Percentiles rank a stretch among this genome's conserved stretches.
phyloP scores from a whole-genome alignment of 2,888 invertebrate species.

The Synanthedon formicaeformis region DNA sequence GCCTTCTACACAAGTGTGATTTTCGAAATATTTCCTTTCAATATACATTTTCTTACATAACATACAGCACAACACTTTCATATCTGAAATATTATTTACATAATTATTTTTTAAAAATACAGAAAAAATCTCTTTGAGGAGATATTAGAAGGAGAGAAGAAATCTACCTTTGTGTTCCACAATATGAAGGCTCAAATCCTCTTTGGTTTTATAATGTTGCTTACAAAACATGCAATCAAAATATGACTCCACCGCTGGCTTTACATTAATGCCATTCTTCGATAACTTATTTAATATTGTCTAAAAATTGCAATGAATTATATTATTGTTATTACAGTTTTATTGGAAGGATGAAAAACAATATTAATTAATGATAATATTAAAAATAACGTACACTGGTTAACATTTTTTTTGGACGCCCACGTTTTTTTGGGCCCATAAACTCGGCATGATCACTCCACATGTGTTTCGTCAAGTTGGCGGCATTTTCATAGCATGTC shows the following conservation, averaged over 20 bases:
- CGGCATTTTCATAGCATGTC: slow-evolving; percentile 34
- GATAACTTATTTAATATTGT: slow-evolving; percentile 44
- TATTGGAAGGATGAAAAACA: background rate
- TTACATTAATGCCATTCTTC: slow-evolving; percentile 42
- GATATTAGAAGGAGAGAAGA: no score
- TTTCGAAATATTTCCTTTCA: slow-evolving; percentile 32
- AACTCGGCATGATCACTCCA: slow-evolving; percentile 45
- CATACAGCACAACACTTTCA: slow-evolving; percentile 35
- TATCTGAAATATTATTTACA: slow-evolving; percentile 30
- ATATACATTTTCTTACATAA: slow-evolving; percentile 50
- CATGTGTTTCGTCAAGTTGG: slow-evolving; percentile 46
- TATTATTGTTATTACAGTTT: background rate
- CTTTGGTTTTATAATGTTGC: slow-evolving; percentile 36
- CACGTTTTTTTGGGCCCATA: slow-evolving; percentile 59
- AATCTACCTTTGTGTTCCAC: slow-evolving; percentile 38
- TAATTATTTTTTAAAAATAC: background rate
- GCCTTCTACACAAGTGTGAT: slow-evolving; percentile 29
- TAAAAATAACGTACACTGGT: slow-evolving; percentile 33
- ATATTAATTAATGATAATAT: background rate
- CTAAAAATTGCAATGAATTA: slow-evolving; percentile 21
- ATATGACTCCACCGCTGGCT: slow-evolving; percentile 27
- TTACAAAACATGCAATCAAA: slow-evolving; percentile 44
- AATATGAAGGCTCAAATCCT: slow-evolving; percentile 38
- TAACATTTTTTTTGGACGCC: slow-evolving; percentile 47
- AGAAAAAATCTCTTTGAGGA: no score